Evolutionary conservation across 2,113 vertebrate species (phyloP).

Genomic region (Pygoscelis antarcticus): DNA sequence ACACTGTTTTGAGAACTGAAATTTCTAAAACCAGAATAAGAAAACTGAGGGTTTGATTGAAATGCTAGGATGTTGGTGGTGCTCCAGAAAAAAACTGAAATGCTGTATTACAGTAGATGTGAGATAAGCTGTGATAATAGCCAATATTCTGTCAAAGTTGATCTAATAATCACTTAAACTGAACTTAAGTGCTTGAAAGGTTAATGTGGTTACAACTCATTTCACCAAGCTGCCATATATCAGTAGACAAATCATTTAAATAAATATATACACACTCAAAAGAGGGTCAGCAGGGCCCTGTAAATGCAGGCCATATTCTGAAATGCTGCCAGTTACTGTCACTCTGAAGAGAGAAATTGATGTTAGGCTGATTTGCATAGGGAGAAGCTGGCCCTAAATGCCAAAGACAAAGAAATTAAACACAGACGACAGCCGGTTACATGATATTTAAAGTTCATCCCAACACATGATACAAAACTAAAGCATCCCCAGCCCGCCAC

Average conservation of each 20-base stretch:
- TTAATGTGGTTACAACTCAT: slow-evolving; percentile 10
- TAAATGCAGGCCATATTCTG: neutral
- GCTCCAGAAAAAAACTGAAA: neutral
- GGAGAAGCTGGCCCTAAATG: neutral
- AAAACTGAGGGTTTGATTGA: neutral
- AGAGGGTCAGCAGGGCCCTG: neutral
- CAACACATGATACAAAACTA: neutral
- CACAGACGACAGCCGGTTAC: accelerated
- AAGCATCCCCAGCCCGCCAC: neutral
- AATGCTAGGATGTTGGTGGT: neutral
- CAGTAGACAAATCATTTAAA: slow-evolving; percentile 28
- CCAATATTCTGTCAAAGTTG: slow-evolving; percentile 40
- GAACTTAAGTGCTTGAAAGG: slow-evolving; percentile 1
- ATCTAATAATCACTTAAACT: slow-evolving; percentile 31
- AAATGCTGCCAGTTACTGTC: slow-evolving; percentile 8
- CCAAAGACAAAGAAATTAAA: neutral
- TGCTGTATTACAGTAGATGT: neutral
- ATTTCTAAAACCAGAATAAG: neutral
- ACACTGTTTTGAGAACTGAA: neutral
- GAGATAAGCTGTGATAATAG: neutral
- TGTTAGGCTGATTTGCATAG: neutral
- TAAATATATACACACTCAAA: slow-evolving; percentile 1
- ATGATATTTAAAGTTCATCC: neutral
- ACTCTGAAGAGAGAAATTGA: neutral
- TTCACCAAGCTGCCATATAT: neutral